Evolutionary conservation across 2,888 invertebrate species (phyloP), one percentile per base, ranked within the genome.

Genomic region (Aspidapion aeneum): DNA sequence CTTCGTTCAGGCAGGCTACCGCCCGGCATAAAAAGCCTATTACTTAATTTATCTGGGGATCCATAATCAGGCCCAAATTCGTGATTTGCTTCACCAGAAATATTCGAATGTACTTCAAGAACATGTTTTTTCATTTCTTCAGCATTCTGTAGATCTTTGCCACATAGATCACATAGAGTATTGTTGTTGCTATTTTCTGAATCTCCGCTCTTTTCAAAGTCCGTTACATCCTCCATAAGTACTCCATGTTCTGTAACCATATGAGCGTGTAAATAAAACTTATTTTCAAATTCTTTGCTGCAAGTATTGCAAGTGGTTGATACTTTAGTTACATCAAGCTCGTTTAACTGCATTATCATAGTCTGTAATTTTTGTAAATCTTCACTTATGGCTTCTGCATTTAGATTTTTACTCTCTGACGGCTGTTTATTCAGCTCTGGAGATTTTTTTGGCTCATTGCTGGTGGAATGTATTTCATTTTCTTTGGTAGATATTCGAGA

Each of bases 331-430:
- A 85, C 87, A 70, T 90, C 90, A 56, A 93, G 81, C 70, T 91
- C 93, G 79, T 93, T 96, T 73, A 94, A 82, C 80, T 92, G 95
- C 72, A 90, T 86, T 73, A 93, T 92, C 94, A 94, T 96, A 18
- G 92, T 92, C 79, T 95, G 94, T 62, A 95, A 80, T 77, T 94
- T 94, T 68, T 93, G 90, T 16, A 95, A 82, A 78, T 94, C 94
- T 77, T 94, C 92, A 70, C 91, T 92, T 59, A 93, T 90, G 1
- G 88, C 83, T 66, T 85, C 86, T 2, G 84, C 81, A 57, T 79
- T 81, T 68, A 73, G 77, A 69, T 73, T 78, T 77, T 77, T 76
- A 18, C 70, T 69, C n/a, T n/a, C n/a, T n/a, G n/a, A n/a, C 16
- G 63, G 3, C 18, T 65, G 63, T 63, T 69, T 69, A n/a, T 60